Conservation (phyloP, 2,797 vertebrate species). For the Pachyuromys duprasi region DNA sequence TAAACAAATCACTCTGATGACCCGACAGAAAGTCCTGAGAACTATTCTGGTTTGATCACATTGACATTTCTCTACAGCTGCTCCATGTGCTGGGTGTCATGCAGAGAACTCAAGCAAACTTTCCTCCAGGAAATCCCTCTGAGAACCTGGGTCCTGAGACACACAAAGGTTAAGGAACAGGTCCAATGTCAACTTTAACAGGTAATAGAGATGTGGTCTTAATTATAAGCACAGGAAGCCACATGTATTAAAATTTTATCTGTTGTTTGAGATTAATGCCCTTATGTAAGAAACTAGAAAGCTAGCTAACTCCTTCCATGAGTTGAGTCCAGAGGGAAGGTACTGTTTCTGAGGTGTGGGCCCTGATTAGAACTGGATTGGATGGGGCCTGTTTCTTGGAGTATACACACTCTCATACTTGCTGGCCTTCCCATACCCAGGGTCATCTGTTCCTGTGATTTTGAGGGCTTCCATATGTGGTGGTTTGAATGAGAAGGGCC, state of each 20-base stretch:
- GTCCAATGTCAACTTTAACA: neutral
- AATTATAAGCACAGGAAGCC: neutral
- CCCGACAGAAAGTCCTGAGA: neutral
- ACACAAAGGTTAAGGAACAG: neutral
- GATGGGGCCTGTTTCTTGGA: neutral
- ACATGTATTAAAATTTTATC: neutral
- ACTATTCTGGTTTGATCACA: neutral
- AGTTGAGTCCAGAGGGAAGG: neutral
- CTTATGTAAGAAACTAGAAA: neutral
- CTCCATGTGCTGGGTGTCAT: neutral
- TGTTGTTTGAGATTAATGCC: neutral
- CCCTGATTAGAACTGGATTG: neutral
- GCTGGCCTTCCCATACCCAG: neutral
- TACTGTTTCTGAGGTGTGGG: neutral
- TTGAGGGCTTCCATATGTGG: neutral
- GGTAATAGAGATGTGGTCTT: neutral
- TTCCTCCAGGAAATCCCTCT: neutral
- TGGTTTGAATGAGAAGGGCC: neutral
- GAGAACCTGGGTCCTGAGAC: conserved; percentile 25
- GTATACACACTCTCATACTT: neutral
- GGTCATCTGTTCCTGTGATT: neutral
- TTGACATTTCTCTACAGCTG: neutral
- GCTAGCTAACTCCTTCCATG: no score
- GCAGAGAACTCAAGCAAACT: neutral
- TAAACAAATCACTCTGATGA: neutral